Base-by-base conservation (phyloP, 1,140 invertebrate genomes). In the Drosophila micromelanica region DNA sequence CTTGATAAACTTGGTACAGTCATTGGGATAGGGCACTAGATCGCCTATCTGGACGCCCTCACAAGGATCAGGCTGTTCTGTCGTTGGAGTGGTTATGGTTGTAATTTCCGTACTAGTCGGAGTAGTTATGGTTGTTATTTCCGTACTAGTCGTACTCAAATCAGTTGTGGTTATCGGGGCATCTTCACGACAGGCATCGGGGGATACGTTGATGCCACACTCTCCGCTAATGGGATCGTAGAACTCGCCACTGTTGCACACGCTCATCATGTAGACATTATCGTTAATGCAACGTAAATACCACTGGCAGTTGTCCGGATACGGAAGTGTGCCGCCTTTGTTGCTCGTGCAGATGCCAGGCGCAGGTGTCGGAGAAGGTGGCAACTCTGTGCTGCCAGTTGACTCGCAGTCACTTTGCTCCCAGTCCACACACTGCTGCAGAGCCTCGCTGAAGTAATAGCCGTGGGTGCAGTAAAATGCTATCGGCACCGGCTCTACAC, bases 1-100 rank as follows among this genome's bases (percentile, higher is more conserved):
- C 4, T 59, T 15, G 35, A 90, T 75, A 20, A 84, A 90, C 46
- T 80, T 86, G 7, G 71, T 68, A 15, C 87, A 90, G 52, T 90
- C 80, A 5, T 76, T 20, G 0, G 87, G 87, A 78, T 90, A 87
- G 3, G 81, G 76, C 20, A 90, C 77, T 3, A 78, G 48, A 11
- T 71, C 75, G 0, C 82, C 87, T 6, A 38, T 30, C 3, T 45
- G 13, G 7, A 63, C 54, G 5, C 55, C 73, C 13, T 35, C 64
- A 17, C 87, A 90, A 0, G 81, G 76, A 15, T 49, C 20, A 8
- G 68, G 40, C 38, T 57, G 30, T 4, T 60, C 13, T 3, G 38
- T 5, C 1, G 48, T 23, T n/a, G 65, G 51, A 8, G 23, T 42
- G 0, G 7, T 30, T 9, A 15, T 12, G 23, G 46, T 42, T 42